A percentile compares a stretch with the other conserved stretches of the same genome.
phyloP scores from a whole-genome alignment of 2,888 invertebrate species.

The Limenitis camilla region DNA sequence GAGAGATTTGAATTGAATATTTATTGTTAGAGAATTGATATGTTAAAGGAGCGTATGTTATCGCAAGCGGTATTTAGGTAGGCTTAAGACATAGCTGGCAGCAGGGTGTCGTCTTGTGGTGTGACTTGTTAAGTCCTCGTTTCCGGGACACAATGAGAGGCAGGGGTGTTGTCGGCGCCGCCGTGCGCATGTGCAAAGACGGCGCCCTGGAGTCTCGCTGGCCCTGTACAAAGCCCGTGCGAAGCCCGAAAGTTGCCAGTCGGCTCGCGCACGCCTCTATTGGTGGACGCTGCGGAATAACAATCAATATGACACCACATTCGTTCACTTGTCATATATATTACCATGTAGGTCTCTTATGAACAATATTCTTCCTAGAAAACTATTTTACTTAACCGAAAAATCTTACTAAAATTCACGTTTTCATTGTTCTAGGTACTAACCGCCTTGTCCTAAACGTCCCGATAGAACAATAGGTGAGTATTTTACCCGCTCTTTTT shows the following conservation, averaged over 20 bases:
- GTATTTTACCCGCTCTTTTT: slow-evolving; percentile 33
- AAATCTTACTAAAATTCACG: slow-evolving; percentile 4
- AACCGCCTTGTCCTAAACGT: slow-evolving; percentile 37
- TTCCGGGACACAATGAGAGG: slow-evolving; percentile 67
- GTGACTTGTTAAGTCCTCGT: slow-evolving; percentile 64
- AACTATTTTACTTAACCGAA: background rate
- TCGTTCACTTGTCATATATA: slow-evolving; percentile 33
- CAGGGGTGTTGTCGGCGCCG: slow-evolving; percentile 66
- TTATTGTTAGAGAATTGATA: background rate
- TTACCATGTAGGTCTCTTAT: slow-evolving; percentile 41
- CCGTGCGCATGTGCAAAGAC: slow-evolving; percentile 61
- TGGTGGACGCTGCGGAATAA: slow-evolving; percentile 38
- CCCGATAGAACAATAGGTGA: slow-evolving; percentile 43
- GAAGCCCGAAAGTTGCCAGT: slow-evolving; percentile 54
- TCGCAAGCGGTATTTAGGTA: slow-evolving; percentile 3
- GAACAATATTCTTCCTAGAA: background rate
- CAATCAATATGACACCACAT: slow-evolving; percentile 30
- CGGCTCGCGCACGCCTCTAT: slow-evolving; percentile 43
- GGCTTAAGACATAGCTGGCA: slow-evolving; percentile 28
- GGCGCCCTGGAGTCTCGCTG: slow-evolving; percentile 69
- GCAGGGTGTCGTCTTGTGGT: slow-evolving; percentile 42
- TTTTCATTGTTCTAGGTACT: slow-evolving; percentile 54
- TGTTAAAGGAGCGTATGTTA: slow-evolving; percentile 1
- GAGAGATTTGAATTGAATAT: background rate
- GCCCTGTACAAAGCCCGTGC: slow-evolving; percentile 57